phyloP scores from a whole-genome alignment of 1,140 invertebrate species.

The Camponotus vicinus region DNA sequence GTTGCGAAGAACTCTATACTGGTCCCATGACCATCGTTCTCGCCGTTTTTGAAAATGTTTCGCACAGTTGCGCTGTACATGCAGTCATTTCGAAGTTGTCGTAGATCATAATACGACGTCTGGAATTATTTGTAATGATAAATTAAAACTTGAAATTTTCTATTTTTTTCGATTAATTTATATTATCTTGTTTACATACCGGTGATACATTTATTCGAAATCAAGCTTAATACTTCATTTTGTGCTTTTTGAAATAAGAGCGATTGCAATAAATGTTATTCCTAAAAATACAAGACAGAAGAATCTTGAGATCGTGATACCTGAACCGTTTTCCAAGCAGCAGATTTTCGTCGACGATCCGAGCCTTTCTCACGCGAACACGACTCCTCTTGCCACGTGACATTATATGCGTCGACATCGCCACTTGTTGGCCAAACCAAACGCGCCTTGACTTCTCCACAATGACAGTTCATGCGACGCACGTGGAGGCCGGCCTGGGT shows the following conservation, averaged over 20 bases:
- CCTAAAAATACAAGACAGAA: not conserved
- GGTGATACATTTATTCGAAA: too few species aligned
- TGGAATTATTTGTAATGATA: constrained; percentile 43
- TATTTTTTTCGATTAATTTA: too few species aligned
- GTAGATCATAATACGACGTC: constrained; percentile 72
- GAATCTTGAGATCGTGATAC: constrained; percentile 44
- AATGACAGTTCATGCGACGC: constrained; percentile 75
- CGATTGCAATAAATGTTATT: not conserved
- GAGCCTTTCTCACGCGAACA: constrained; percentile 58
- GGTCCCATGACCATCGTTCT: constrained; percentile 59
- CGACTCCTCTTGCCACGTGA: constrained; percentile 75
- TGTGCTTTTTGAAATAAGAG: not conserved
- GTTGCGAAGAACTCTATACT: constrained; percentile 74
- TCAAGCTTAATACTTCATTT: too few species aligned
- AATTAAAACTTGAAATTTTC: too few species aligned
- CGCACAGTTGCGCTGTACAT: constrained; percentile 74
- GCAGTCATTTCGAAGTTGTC: constrained; percentile 70
- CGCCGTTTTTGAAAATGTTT: constrained; percentile 56
- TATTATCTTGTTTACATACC: too few species aligned
- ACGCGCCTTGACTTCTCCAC: constrained; percentile 73
- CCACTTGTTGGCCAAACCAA: constrained; percentile 73
- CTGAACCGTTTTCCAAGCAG: constrained; percentile 65
- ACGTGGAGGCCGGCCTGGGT: constrained; percentile 72
- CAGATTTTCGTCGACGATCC: constrained; percentile 39
- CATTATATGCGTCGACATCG: constrained; percentile 71